These are phyloP conservation scores for Oligia strigilis DNA, from an alignment of 2,888 invertebrate genomes.

Conservation along the genomic window DNA sequence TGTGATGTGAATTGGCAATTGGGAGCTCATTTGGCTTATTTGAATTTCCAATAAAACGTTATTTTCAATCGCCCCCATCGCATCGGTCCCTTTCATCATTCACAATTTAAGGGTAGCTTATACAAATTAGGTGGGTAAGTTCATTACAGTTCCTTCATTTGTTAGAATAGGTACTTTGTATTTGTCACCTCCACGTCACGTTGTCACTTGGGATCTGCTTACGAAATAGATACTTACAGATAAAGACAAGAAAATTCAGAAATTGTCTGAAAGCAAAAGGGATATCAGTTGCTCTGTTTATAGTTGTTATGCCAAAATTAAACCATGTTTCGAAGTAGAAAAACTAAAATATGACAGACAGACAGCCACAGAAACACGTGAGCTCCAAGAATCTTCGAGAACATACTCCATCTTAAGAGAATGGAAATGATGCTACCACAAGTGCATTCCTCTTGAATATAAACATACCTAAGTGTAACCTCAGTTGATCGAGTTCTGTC, in stretches of 20 bases:
- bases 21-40: slow-evolving; percentile 31
- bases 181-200: background rate
- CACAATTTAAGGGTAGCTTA: background rate
- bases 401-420: background rate
- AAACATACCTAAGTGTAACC: slow-evolving; percentile 8
- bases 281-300: background rate
- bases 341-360: background rate
- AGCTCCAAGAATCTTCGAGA: background rate
- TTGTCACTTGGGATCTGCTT: background rate
- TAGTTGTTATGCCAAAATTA: background rate
- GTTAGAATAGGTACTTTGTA: background rate
- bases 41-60: slow-evolving; percentile 24
- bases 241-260: background rate
- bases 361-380: background rate
- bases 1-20: slow-evolving; percentile 29
- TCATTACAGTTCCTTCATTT: background rate
- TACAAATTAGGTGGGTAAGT: background rate
- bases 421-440: background rate
- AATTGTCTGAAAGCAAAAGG: too few species aligned
- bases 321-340: background rate
- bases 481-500: slow-evolving; percentile 40
- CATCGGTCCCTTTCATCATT: slow-evolving; percentile 3
- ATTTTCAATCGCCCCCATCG: slow-evolving; percentile 21
- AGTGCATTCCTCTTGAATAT: slow-evolving; percentile 16
- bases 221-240: background rate